Evolutionary conservation across 2,888 invertebrate species (phyloP), one percentile per base, ranked within the genome.

Genomic region (Eurytoma adleriae): DNA sequence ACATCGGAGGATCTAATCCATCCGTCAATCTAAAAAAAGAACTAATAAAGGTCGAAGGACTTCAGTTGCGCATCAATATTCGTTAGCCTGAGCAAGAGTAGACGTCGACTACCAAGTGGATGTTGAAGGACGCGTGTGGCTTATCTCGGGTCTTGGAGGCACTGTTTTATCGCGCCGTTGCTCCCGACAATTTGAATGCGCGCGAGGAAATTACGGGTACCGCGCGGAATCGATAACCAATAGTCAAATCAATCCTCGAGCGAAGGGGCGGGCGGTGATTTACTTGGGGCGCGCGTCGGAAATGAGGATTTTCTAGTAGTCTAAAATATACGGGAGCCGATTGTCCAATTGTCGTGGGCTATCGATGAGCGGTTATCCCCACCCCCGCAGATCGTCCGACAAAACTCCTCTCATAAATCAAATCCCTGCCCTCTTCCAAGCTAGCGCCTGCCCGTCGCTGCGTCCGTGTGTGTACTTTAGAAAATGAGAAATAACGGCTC

Each of bases 171-270:
- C 70, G 57, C 16, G 27, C n/a, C 4, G 64, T 40, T n/a, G 40
- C 64, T 30, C 27, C 52, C 16, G 68, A 48, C 20, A 69, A 69
- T 77, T 64, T 69, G 54, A 70, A 62, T 48, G 62, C 62, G 52
- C 72, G 61, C 61, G 54, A 71, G 72, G 72, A 71, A 66, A 67
- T 57, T 5, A 48, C 16, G 18, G 67, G 30, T 27, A 12, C 59
- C 61, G 24, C 14, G 30, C 67, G n/a, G 40, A 78, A 72, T 67
- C 67, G 72, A 67, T 78, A 72, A 78, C 78, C 72, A 67, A 78
- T 78, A 78, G 72, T 72, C 78, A 54, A 78, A 72, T 78, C 67
- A 78, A 72, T 78, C 72, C 50, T 4, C 30, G 3, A 4, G 30
- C 30, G 4, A 30, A 30, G 4, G 30, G 30, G 54, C 1, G 0